Base-by-base conservation (phyloP, 2,888 invertebrate species). In the Brachynemurus nebulosus region DNA sequence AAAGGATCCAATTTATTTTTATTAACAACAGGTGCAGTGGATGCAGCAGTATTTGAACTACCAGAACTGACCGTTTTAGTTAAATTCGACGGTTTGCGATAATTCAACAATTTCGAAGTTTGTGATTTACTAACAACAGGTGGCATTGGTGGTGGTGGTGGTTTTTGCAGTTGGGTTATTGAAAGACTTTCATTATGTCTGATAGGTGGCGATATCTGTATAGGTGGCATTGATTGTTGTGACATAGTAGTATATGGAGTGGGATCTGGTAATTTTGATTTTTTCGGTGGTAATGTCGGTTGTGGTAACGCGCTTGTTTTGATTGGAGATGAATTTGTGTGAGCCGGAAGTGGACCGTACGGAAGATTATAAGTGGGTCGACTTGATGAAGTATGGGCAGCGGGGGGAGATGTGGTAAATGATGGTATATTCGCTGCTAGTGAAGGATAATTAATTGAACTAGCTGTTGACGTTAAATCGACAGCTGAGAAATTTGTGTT, bases 101-200 rank as follows among this genome's bases (percentile, higher is more conserved):
- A 47, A 37, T 37, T 46, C 30, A 45, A 25, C 21, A 46, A 7
- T 36, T 49, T 45, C 2, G 44, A 18, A 8, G 35, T 21, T n/a
- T 42, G 40, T 11, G 25, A 16, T 40, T 40, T 40, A 12, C 33
- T 40, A 35, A 42, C 34, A 16, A 38, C 8, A 9, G 40, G 30
- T 9, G 45, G 12, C 25, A 12, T 35, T 8, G 43, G 30, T 7
- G 40, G 34, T n/a, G 40, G 39, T 17, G 25, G 12, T 11, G 49
- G 12, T 50, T 57, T 46, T 64, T 66, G 4, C 8, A 56, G 65
- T 54, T 71, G 72, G 0, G 71, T 72, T 11, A 73, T 68, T 0
- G 70, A 69, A 17, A 74, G 51, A 1, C 71, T 70, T 5, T 30
- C 30, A 4, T n/a, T 30, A 30, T 5, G 9, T 37, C 19, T 12